phyloP scores from a whole-genome alignment of 2,797 vertebrate genomes.

The Pseudotriccus pelzelni region DNA sequence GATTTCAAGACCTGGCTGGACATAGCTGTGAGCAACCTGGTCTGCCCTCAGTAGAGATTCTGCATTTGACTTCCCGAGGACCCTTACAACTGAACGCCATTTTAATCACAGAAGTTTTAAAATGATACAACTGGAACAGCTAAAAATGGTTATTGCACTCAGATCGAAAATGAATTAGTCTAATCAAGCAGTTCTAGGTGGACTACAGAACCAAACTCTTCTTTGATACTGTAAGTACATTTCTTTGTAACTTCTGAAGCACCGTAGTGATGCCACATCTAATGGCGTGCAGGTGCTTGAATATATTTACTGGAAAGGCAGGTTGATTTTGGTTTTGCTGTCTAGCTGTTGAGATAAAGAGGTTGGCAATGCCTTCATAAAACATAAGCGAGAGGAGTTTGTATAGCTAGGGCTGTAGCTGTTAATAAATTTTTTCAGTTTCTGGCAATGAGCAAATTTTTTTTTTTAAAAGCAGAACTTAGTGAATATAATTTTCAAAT shows the following conservation, averaged over 20 bases:
- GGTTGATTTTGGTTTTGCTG: neutral
- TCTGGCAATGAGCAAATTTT: neutral
- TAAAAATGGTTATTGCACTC: neutral
- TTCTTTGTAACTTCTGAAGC: neutral
- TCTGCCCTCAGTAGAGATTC: neutral
- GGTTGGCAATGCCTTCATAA: neutral
- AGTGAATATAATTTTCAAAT: neutral
- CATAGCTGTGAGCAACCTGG: neutral
- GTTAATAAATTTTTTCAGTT: slow-evolving; percentile 24
- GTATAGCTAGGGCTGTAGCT: neutral
- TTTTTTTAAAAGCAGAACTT: neutral
- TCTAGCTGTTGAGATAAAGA: neutral
- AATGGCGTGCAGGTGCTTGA: neutral
- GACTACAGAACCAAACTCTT: neutral
- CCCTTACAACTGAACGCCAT: neutral
- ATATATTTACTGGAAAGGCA: neutral
- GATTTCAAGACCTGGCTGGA: neutral
- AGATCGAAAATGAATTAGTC: neutral
- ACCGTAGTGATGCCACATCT: neutral
- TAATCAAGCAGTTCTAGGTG: neutral
- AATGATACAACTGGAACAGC: neutral
- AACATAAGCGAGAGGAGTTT: neutral
- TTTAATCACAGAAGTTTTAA: neutral
- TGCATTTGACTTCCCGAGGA: neutral
- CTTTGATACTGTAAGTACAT: neutral